Percentiles rank a stretch among this genome's conserved stretches.
Conservation (phyloP, 1,140 invertebrate genomes). For the Arctopsyche grandis region DNA sequence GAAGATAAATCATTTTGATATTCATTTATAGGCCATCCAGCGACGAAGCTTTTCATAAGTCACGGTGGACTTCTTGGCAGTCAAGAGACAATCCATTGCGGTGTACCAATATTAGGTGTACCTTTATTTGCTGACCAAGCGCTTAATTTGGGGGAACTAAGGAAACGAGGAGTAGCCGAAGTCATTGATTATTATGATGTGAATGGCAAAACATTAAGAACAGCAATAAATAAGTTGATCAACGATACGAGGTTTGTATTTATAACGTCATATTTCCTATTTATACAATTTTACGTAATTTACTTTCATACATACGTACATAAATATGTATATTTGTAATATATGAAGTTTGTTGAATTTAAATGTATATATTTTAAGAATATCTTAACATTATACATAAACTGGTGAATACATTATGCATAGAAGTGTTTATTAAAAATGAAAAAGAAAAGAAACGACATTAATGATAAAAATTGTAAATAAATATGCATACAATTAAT, state of each 20-base stretch:
- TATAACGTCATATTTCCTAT: not conserved
- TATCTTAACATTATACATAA: too few species aligned
- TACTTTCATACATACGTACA: too few species aligned
- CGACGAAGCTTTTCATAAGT: conserved; percentile 67
- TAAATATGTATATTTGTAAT: too few species aligned
- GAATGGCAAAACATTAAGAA: conserved; percentile 58
- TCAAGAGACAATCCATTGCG: conserved; percentile 68
- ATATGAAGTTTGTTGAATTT: too few species aligned
- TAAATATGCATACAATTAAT: not conserved
- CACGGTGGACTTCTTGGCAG: conserved; percentile 71
- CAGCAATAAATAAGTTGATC: conserved; percentile 60
- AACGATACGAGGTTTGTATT: conserved; percentile 59
- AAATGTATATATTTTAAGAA: too few species aligned
- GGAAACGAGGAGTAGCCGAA: conserved; percentile 60
- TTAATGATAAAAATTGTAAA: not conserved
- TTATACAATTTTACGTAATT: not conserved
- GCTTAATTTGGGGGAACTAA: conserved; percentile 62
- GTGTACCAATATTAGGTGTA: conserved; percentile 67
- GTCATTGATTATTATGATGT: conserved; percentile 58
- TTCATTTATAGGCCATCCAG: conserved; percentile 62
- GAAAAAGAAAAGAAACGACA: not conserved
- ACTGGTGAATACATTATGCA: too few species aligned
- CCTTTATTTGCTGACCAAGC: conserved; percentile 74
- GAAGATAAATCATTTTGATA: not conserved
- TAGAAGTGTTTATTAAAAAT: not conserved